These are phyloP conservation scores for Sebastes oblongus DNA, from an alignment of 2,797 vertebrate genomes.

Conservation along the genomic window DNA sequence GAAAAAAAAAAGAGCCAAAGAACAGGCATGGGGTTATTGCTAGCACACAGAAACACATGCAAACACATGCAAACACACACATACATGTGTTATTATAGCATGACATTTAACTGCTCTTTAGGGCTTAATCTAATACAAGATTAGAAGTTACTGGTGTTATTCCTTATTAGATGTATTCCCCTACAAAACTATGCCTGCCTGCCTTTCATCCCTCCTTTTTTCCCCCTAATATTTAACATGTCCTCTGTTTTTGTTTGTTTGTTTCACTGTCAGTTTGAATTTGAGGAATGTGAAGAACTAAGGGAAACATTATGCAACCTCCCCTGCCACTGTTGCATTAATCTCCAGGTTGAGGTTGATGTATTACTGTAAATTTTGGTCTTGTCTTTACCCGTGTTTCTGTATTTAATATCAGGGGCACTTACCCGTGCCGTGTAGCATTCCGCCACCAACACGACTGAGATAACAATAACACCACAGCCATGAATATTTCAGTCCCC, in stretches of 20 bases:
- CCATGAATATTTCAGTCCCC: conserved; percentile 70
- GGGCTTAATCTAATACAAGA: conserved; percentile 23
- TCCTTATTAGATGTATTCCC: conserved; percentile 1
- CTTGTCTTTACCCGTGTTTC: conserved; percentile 21
- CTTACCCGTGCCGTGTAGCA: conserved; percentile 19
- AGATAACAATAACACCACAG: conserved; percentile 63
- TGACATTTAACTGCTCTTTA: conserved; percentile 18
- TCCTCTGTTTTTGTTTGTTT: conserved; percentile 4
- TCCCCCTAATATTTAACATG: conserved; percentile 13
- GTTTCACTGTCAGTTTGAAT: conserved; percentile 21
- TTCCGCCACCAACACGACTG: conserved; percentile 46
- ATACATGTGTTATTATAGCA: not conserved
- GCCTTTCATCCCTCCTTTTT: not conserved
- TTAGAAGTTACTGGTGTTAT: conserved; percentile 1
- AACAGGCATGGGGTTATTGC: conserved; percentile 28
- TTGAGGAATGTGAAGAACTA: conserved; percentile 19
- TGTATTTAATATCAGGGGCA: conserved; percentile 37
- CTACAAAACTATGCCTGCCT: not conserved
- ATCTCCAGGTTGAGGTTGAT: conserved; percentile 50
- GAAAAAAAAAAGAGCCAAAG: conserved; percentile 23
- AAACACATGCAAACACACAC: conserved; percentile 2
- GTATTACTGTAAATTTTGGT: conserved; percentile 35
- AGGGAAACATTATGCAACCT: conserved; percentile 36
- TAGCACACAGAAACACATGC: conserved; percentile 13
- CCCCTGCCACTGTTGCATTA: conserved; percentile 12